Evolutionary conservation across 2,113 vertebrate species (phyloP).

Genomic region (Apus apus): DNA sequence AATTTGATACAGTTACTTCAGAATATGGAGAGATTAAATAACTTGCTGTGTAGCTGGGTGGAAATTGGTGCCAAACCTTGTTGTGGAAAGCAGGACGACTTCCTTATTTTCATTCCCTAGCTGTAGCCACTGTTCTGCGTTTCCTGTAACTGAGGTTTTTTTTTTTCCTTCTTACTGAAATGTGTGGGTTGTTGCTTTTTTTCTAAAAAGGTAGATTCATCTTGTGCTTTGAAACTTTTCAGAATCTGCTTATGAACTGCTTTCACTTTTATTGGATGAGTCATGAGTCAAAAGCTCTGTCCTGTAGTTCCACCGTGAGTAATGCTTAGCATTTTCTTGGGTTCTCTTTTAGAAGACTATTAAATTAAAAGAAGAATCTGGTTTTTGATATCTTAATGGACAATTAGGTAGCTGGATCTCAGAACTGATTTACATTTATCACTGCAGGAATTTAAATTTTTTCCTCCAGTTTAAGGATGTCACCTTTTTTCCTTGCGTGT

Average conservation of each 20-base stretch:
- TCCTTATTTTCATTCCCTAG: conserved; percentile 30
- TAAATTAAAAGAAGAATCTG: conserved; percentile 67
- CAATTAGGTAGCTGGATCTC: conserved; percentile 41
- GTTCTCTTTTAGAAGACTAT: conserved; percentile 47
- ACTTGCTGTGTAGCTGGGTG: neutral
- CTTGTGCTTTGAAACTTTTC: conserved; percentile 60
- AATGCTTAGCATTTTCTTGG: conserved; percentile 65
- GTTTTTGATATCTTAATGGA: conserved; percentile 68
- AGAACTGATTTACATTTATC: conserved; percentile 52
- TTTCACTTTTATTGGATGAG: conserved; percentile 65
- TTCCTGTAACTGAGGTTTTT: conserved; percentile 36
- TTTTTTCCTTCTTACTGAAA: neutral
- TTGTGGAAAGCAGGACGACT: neutral
- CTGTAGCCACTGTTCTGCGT: neutral
- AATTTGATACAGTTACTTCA: neutral
- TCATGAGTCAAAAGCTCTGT: conserved; percentile 59
- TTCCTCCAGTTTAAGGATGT: neutral
- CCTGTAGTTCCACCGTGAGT: conserved; percentile 52
- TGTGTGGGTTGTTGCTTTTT: neutral
- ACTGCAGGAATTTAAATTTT: conserved; percentile 14
- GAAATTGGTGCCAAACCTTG: neutral
- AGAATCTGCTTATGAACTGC: conserved; percentile 61
- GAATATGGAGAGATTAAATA: neutral
- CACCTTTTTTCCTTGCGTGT: neutral
- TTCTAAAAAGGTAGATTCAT: conserved; percentile 39